These are phyloP conservation scores for Aphaenogaster ashmeadi DNA, from an alignment of 1,140 invertebrate genomes.

Conservation along the genomic window DNA sequence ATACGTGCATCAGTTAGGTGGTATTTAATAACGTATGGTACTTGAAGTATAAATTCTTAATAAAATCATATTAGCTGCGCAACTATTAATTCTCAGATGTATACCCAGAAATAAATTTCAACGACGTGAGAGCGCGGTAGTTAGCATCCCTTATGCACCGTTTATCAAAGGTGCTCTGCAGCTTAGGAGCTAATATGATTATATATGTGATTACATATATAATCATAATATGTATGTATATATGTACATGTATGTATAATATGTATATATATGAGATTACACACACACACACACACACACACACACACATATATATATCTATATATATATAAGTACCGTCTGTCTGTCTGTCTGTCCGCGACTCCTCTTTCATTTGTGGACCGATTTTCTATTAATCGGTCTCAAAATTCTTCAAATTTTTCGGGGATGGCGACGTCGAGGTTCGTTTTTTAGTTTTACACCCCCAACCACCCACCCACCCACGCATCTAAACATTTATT, in stretches of 20 bases:
- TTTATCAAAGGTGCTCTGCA: slow-evolving; percentile 15
- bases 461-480: too few relatives aligned
- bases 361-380: too few relatives aligned
- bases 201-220: neutral
- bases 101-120: neutral
- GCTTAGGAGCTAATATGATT: slow-evolving; percentile 10
- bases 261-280: too few relatives aligned
- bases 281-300: too few relatives aligned
- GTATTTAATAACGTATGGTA: neutral
- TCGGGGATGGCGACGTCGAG: too few relatives aligned
- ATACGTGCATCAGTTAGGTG: neutral
- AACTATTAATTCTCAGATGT: neutral
- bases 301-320: neutral
- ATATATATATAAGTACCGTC: too few relatives aligned
- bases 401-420: too few relatives aligned
- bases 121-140: neutral
- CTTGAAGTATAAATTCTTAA: slow-evolving; percentile 7
- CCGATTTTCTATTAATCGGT: too few relatives aligned
- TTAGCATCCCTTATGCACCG: slow-evolving; percentile 11
- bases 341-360: too few relatives aligned
- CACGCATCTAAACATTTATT: too few relatives aligned
- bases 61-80: slow-evolving; percentile 10
- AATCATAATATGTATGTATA: neutral
- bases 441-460: too few relatives aligned
- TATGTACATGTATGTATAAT: neutral